phyloP scores from a whole-genome alignment of 1,140 invertebrate species.

The Penaeus vannamei region DNA sequence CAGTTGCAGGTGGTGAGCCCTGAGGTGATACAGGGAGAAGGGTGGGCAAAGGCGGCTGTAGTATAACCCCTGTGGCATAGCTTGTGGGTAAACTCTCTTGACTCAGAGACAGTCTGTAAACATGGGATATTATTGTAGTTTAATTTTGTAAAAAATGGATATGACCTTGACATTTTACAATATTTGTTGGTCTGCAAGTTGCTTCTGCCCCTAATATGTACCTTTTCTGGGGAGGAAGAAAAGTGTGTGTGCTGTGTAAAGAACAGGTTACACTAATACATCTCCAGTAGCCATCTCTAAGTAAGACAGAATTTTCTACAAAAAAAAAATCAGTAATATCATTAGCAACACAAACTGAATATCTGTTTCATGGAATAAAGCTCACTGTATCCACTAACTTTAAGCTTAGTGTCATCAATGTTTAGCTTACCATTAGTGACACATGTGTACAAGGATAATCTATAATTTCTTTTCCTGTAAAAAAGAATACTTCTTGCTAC shows the following conservation, averaged over 20 bases:
- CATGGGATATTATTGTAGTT: neutral
- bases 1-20: neutral
- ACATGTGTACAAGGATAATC: too few relatives aligned
- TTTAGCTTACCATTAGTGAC: too few relatives aligned
- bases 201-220: neutral
- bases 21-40: constrained; percentile 19
- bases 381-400: too few relatives aligned
- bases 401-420: too few relatives aligned
- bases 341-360: neutral
- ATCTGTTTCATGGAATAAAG: neutral
- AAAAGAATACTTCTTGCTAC: neutral
- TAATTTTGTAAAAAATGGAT: neutral
- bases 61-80: constrained; percentile 25
- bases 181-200: neutral
- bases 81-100: constrained; percentile 45
- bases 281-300: too few relatives aligned
- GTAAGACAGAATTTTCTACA: too few relatives aligned
- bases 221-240: too few relatives aligned
- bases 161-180: neutral
- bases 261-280: too few relatives aligned
- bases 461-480: too few relatives aligned
- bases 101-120: constrained; percentile 46
- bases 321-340: too few relatives aligned
- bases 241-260: neutral
- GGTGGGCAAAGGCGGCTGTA: constrained; percentile 47